Evolutionary conservation across 1,140 invertebrate genomes (phyloP).

Genomic region (Panagrolaimus sp.): DNA sequence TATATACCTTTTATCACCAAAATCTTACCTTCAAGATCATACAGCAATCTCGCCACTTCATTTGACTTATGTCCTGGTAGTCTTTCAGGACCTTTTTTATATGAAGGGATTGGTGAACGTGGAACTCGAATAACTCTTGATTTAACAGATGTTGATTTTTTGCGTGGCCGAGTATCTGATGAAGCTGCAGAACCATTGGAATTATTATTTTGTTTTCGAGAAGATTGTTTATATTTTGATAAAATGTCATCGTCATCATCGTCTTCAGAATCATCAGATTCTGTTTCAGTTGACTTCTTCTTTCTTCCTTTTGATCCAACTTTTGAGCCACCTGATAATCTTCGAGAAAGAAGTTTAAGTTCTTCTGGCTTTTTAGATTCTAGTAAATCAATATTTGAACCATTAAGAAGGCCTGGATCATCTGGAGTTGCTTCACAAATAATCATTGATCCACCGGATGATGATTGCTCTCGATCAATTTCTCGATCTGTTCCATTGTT

Average conservation of each 20-base stretch:
- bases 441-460: not conserved
- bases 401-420: not conserved
- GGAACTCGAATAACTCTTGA: not conserved
- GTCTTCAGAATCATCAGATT: not conserved
- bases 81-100: not conserved
- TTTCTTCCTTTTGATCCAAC: too few relatives aligned
- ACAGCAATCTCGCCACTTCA: slow-evolving; percentile 8
- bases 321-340: too few relatives aligned
- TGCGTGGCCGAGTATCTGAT: not conserved
- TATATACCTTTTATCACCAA: too few relatives aligned
- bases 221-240: not conserved
- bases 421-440: not conserved
- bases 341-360: not conserved
- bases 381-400: not conserved
- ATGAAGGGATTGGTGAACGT: not conserved
- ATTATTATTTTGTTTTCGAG: not conserved
- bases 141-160: slow-evolving; percentile 2
- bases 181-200: not conserved
- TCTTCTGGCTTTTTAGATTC: not conserved
- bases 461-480: not conserved
- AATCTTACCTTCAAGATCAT: slow-evolving; percentile 6
- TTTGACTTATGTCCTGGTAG: slow-evolving; percentile 1
- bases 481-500: not conserved
- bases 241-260: not conserved
- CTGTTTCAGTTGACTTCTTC: not conserved